Base-by-base conservation (phyloP, 64 coral and sea anemone species). In the Acropora yongei region DNA sequence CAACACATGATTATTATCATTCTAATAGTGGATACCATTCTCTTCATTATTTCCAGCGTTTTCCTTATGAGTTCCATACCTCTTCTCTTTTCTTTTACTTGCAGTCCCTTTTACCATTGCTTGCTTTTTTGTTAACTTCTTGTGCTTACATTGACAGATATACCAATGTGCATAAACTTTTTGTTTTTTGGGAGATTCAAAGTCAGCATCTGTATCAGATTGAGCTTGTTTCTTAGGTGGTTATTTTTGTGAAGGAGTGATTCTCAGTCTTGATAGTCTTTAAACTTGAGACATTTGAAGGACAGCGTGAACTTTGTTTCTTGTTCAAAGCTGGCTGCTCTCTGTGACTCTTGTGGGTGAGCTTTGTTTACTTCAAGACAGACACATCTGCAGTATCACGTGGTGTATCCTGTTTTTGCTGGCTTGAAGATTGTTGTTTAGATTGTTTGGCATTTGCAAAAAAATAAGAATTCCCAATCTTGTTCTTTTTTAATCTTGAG, bases 111-210 rank as follows among this genome's bases (percentile, higher is more conserved):
- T 71, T 72, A 50, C 79, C 46, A 51, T 68, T 67, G 68, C 30
- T 75, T 87, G 75, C 58, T 30, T 93, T 80, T 48, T 85, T 67
- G 86, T 89, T 66, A 93, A 58, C 65, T 72, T 93, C 65, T 72
- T 93, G 58, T 48, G 51, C 51, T 55, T 55, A 55, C 51, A 55
- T 55, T 55, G 51, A 55, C 51, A 55, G 51, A 55, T 55, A 57
- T 93, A 88, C 47, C 75, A 93, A 11, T 51, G 69, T 74, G 92
- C 72, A 45, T 88, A 81, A 49, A 88, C 1, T 55, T 4, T 55
- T 55, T 9, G 51, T 55, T 94, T 94, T n/a, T 73, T 60, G 12
- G 48, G 78, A 30, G 39, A 44, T 71, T 94, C 68, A 68, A 94
- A 89, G 49, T 94, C 92, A 76, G 92, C 89, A 76, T 94, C 87